A percentile compares a stretch with the other conserved stretches of the same genome.
Evolutionary conservation across 2,113 vertebrate genomes (phyloP).

Genomic region (Pundamilia nyererei): DNA sequence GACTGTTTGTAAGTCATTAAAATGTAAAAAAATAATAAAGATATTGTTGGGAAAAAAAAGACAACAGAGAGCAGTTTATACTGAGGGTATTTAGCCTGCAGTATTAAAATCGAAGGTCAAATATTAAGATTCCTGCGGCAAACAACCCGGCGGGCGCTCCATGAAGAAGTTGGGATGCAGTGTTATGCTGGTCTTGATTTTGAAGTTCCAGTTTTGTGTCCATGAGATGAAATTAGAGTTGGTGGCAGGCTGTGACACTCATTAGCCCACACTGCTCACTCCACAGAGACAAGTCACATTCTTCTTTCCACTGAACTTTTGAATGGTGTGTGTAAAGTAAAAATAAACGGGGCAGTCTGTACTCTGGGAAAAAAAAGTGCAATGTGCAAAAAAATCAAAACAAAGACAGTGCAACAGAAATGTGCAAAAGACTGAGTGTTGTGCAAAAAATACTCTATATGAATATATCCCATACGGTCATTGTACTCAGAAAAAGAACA

Average conservation of each 20-base stretch:
- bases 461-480: neutral
- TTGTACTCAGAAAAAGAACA: neutral
- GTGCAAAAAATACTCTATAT: neutral
- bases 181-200: neutral
- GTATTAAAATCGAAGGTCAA: neutral
- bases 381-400: neutral
- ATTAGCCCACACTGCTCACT: neutral
- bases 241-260: neutral
- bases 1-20: no score
- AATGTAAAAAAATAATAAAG: no score
- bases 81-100: neutral
- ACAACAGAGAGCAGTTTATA: accelerated
- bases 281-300: neutral
- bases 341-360: neutral
- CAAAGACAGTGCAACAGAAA: neutral
- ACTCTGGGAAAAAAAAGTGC: neutral
- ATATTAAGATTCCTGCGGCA: neutral
- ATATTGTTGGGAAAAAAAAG: no score
- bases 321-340: neutral
- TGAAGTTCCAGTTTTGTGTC: neutral
- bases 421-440: neutral
- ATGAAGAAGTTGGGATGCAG: neutral
- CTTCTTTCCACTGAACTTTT: neutral
- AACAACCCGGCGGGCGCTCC: accelerated
- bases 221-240: neutral